Evolutionary conservation across 1,140 invertebrate genomes (phyloP), one percentile per base, ranked within the genome.

Genomic region (Zaprionus davidi): DNA sequence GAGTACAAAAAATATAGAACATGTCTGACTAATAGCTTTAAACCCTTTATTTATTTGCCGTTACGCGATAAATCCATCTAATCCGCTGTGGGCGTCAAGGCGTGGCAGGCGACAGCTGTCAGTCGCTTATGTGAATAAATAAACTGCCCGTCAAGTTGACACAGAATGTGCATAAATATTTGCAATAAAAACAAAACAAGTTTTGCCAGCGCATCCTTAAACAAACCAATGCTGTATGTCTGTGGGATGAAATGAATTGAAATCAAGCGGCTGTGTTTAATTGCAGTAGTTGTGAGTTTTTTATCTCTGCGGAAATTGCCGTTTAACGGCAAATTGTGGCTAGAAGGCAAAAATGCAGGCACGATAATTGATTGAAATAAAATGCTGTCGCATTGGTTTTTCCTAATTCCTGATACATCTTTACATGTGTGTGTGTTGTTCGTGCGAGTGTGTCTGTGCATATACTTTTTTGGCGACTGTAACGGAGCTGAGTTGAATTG

Each of bases 41-140:
- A 62, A 72, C 51, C 62, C 75, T 72, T 81, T 84, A 78, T 72
- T 81, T 84, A 79, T 87, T 88, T 81, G 63, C 51, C 53, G 56
- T 58, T 62, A 67, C 46, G 78, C 78, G 63, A 84, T 87, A 87
- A 87, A 87, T 87, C 85, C 85, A 60, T 88, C 84, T 87, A 87
- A 87, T 81, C 85, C 78, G 56, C 59, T 49, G 57, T 56, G 74
- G 67, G 41, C 20, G 24, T 36, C 15, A 12, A 44, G 68, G 60
- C 60, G 60, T 72, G 63, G 49, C 38, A 73, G 13, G 28, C 44
- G 74, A 81, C 80, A 81, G 67, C 66, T 84, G 81, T 28, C 74
- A 71, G 85, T 85, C 82, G 62, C 67, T 71, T 78, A 17, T 84
- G 81, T 24, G 46, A 51, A 88, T 70, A 87, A 84, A 87, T 81